A percentile compares a stretch with the other conserved stretches of the same genome.
phyloP scores from a whole-genome alignment of 2,113 vertebrate species.

The Nicator chloris region DNA sequence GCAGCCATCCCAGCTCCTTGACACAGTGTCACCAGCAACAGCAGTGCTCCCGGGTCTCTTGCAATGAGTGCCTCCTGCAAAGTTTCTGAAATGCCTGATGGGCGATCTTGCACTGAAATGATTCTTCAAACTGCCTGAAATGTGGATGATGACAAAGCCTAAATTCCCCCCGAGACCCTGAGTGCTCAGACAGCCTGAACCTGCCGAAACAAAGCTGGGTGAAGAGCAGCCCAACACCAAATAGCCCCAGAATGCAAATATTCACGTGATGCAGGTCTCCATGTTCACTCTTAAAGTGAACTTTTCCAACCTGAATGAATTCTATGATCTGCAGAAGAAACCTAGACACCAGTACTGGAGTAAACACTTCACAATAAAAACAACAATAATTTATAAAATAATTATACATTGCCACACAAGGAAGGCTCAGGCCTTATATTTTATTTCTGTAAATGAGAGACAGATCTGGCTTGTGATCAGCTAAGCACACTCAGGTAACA shows the following conservation, averaged over 20 bases:
- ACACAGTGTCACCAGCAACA: fast-evolving
- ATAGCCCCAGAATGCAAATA: not conserved
- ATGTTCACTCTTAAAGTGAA: no score
- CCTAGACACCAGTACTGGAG: fast-evolving
- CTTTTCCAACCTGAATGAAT: not conserved
- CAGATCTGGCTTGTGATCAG: not conserved
- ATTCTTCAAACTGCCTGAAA: not conserved
- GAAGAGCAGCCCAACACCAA: not conserved
- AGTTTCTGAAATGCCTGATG: fast-evolving
- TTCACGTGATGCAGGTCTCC: fast-evolving
- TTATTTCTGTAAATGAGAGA: slow-evolving; percentile 50
- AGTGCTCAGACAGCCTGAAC: not conserved
- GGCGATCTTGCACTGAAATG: fast-evolving
- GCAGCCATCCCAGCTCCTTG: not conserved
- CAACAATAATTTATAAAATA: not conserved
- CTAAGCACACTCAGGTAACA: slow-evolving; percentile 3
- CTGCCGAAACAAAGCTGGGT: not conserved
- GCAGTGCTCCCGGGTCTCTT: not conserved
- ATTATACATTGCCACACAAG: not conserved
- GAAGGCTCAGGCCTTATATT: not conserved
- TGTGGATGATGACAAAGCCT: fast-evolving
- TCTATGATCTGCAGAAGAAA: not conserved
- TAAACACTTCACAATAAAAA: not conserved
- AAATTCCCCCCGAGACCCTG: fast-evolving
- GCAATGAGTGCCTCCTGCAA: fast-evolving